phyloP scores from a whole-genome alignment of 2,113 vertebrate genomes.

The Geococcyx californianus region DNA sequence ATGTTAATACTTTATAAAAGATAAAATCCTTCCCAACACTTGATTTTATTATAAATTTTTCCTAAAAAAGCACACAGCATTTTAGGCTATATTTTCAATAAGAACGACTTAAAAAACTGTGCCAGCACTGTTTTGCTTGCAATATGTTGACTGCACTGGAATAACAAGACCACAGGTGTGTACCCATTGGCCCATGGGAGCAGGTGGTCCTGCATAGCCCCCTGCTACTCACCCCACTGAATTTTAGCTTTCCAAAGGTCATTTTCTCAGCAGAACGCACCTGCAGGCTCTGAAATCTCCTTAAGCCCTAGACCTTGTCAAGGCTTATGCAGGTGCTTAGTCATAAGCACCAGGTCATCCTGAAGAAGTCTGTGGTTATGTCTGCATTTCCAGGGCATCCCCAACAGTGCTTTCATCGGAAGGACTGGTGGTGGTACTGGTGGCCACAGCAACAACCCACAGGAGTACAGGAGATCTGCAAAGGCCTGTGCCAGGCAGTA shows the following conservation, averaged over 20 bases:
- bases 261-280: background rate
- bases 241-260: background rate
- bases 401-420: background rate
- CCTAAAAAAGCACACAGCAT: fast-evolving
- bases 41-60: background rate
- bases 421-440: background rate
- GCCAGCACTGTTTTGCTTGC: background rate
- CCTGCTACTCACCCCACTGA: fast-evolving
- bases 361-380: no score
- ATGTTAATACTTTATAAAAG: background rate
- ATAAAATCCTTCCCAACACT: background rate
- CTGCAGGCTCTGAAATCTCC: background rate
- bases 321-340: background rate
- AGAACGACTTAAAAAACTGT: background rate
- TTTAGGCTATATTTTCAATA: background rate
- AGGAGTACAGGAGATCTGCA: fast-evolving
- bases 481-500: fast-evolving
- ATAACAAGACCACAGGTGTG: fast-evolving
- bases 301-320: background rate
- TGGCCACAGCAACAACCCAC: background rate
- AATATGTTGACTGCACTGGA: background rate
- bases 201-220: background rate
- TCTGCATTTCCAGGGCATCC: background rate
- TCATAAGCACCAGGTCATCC: background rate
- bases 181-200: fast-evolving